Evolutionary conservation across 2,888 invertebrate genomes (phyloP).

Genomic region (Arge pagana): DNA sequence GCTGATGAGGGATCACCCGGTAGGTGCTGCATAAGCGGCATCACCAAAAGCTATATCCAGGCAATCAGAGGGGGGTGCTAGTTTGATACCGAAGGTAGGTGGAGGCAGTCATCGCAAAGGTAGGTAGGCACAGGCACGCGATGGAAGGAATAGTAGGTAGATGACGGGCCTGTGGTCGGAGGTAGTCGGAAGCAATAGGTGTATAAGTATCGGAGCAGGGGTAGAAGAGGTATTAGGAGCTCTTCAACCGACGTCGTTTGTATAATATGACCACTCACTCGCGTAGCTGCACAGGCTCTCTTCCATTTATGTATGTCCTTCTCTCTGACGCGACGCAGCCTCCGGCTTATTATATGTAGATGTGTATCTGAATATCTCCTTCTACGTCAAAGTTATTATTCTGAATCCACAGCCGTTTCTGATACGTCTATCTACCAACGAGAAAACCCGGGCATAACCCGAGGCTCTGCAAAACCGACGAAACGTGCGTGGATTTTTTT

Average conservation of each 20-base stretch:
- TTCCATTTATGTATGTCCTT: not conserved
- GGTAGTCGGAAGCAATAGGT: too few species aligned
- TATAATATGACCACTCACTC: conserved; percentile 48
- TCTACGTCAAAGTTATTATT: conserved; percentile 51
- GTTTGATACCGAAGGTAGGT: conserved; percentile 45
- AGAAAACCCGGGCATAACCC: too few species aligned
- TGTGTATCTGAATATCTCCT: conserved; percentile 44
- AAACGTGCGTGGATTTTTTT: not conserved
- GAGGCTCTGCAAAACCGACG: not conserved
- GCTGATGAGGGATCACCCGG: conserved; percentile 31
- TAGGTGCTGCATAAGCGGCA: conserved; percentile 26
- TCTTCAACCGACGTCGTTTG: conserved; percentile 40
- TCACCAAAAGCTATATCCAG: conserved; percentile 41
- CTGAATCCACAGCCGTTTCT: too few species aligned
- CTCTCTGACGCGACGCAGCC: conserved; percentile 36
- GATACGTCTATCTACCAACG: too few species aligned
- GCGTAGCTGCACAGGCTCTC: conserved; percentile 26
- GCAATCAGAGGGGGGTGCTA: conserved; percentile 41
- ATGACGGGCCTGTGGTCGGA: conserved; percentile 30
- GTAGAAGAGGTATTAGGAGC: conserved; percentile 2
- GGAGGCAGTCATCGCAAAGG: conserved; percentile 36
- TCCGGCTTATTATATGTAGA: conserved; percentile 49
- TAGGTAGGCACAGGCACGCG: not conserved
- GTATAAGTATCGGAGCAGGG: conserved; percentile 40
- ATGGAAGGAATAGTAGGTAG: not conserved